Evolutionary conservation across 2,113 vertebrate genomes (phyloP).

Genomic region (Limanda limanda): DNA sequence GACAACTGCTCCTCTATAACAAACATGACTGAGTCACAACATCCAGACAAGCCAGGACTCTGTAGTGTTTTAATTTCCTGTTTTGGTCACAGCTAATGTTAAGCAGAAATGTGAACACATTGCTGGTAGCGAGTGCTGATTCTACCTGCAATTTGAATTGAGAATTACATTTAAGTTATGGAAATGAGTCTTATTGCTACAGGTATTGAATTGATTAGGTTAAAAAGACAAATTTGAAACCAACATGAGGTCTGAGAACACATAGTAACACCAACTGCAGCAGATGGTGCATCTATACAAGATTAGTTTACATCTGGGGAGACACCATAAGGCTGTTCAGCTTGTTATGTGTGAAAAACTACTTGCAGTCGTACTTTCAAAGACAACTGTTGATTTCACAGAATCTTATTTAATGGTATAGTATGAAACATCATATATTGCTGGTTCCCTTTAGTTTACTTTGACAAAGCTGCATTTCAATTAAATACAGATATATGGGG

Average conservation of each 20-base stretch:
- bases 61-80: background rate
- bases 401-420: background rate
- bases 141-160: background rate
- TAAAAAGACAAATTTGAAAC: slow-evolving; percentile 54
- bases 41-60: background rate
- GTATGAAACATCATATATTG: background rate
- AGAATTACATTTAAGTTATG: slow-evolving; percentile 24
- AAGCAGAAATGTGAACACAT: slow-evolving; percentile 10
- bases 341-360: background rate
- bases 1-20: background rate
- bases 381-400: background rate
- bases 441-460: too few species aligned
- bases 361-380: background rate
- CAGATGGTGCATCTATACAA: background rate
- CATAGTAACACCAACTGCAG: background rate
- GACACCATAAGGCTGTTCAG: background rate
- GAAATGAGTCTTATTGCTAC: slow-evolving; percentile 48
- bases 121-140: slow-evolving; percentile 11
- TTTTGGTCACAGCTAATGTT: background rate
- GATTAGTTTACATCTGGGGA: background rate
- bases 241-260: background rate
- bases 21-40: background rate
- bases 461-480: too few species aligned
- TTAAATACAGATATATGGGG: too few species aligned
- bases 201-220: slow-evolving; percentile 44